Evolutionary conservation across 2,888 invertebrate species (phyloP).

Genomic region (Clunio marinus): DNA sequence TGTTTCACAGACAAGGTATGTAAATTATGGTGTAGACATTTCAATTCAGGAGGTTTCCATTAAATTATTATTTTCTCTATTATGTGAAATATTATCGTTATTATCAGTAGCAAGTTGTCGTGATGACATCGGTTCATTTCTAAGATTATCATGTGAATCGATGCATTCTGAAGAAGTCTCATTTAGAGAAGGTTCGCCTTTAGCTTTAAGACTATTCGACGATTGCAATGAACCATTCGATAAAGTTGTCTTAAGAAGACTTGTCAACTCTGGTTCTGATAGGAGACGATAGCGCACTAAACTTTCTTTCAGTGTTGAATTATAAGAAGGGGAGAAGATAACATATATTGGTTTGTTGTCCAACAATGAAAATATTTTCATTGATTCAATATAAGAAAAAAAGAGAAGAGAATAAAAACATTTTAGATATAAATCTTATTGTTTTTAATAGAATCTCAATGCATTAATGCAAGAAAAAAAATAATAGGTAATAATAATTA

Average conservation of each 20-base stretch:
- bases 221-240: constrained; percentile 30
- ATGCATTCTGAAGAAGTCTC: not conserved
- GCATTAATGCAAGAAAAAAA: too few species aligned
- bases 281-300: constrained; percentile 34
- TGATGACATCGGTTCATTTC: not conserved
- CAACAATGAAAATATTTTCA: too few species aligned
- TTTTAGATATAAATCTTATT: too few species aligned
- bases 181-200: not conserved
- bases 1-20: too few species aligned
- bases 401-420: too few species aligned
- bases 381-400: too few species aligned
- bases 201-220: not conserved
- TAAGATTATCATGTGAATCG: not conserved
- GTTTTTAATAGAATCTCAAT: too few species aligned
- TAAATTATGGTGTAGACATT: too few species aligned
- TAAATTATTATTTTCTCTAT: constrained; percentile 32
- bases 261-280: constrained; percentile 33
- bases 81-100: constrained; percentile 34
- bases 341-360: too few species aligned
- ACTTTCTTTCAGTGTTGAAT: constrained; percentile 31
- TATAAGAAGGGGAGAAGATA: too few species aligned
- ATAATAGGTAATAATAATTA: too few species aligned
- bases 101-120: not conserved
- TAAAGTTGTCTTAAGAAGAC: constrained; percentile 30
- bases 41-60: constrained; percentile 17